Evolutionary conservation across 2,888 invertebrate species (phyloP).

Genomic region (Caenorhabditis sinica): DNA sequence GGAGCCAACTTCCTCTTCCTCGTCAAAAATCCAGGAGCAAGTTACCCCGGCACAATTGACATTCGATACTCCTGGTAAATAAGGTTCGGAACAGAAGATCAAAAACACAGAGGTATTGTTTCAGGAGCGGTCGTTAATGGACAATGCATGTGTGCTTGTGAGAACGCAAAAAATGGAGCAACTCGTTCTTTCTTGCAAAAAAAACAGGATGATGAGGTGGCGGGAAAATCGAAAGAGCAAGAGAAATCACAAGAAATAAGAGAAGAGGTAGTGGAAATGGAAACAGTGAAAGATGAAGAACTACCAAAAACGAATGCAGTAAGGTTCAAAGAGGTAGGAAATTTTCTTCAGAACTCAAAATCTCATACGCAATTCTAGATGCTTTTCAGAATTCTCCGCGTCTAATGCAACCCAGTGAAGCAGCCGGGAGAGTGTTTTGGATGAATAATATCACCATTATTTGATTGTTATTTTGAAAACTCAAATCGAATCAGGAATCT

Average conservation of each 20-base stretch:
- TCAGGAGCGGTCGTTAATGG: conserved; percentile 79
- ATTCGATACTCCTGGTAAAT: conserved; percentile 67
- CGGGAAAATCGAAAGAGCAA: conserved; percentile 5
- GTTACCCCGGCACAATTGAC: conserved; percentile 53
- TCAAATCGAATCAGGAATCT: background rate
- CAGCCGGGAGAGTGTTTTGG: conserved; percentile 68
- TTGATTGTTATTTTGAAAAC: conserved; percentile 2
- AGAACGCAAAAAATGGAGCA: conserved; percentile 21
- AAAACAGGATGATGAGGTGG: background rate
- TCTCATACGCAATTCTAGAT: conserved; percentile 43
- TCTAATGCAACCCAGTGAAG: conserved; percentile 71
- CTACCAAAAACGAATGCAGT: conserved; percentile 42
- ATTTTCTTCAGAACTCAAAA: background rate
- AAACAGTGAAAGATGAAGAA: conserved; percentile 57
- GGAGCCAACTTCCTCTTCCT: conserved; percentile 30
- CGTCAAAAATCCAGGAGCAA: conserved; percentile 54
- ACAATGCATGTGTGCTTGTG: conserved; percentile 81
- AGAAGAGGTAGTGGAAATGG: conserved; percentile 35
- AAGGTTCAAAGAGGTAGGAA: conserved; percentile 59
- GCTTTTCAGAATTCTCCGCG: conserved; percentile 74
- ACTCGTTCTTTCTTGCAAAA: conserved; percentile 12
- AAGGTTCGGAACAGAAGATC: conserved; percentile 21
- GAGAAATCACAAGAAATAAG: background rate
- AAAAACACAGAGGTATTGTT: conserved; percentile 11
- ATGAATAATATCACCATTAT: conserved; percentile 63